Conservation (phyloP, 2,888 invertebrate genomes). For the Drosophila stalkeri region DNA sequence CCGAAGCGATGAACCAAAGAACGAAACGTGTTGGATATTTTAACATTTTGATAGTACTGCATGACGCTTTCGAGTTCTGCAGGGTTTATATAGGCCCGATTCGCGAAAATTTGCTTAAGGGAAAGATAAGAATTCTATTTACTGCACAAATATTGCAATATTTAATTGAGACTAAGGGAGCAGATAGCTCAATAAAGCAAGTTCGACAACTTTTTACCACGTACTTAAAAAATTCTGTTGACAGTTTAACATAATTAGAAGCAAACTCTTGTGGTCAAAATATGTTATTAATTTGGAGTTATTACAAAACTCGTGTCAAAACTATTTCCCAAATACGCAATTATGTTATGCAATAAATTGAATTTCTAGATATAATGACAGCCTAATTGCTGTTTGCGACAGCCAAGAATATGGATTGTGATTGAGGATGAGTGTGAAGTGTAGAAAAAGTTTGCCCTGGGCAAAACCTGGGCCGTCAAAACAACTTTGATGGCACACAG, state of each 20-base stretch:
- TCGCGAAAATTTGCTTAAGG: background rate
- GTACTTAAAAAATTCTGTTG: background rate
- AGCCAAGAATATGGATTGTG: slow-evolving; percentile 15
- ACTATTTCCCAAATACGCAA: background rate
- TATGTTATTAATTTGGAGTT: slow-evolving; percentile 11
- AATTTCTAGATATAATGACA: slow-evolving; percentile 27
- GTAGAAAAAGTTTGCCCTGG: slow-evolving; percentile 10
- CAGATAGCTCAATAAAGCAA: background rate
- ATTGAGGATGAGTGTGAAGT: slow-evolving; percentile 11
- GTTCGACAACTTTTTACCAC: background rate
- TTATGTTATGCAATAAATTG: slow-evolving; percentile 5
- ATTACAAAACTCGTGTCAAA: background rate
- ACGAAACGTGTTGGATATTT: background rate
- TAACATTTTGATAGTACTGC: background rate
- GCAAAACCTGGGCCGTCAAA: slow-evolving; percentile 23
- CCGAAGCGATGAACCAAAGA: background rate
- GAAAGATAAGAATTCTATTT: background rate
- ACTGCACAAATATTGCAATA: background rate
- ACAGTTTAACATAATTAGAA: background rate
- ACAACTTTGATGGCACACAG: slow-evolving; percentile 31
- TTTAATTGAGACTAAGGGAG: no score
- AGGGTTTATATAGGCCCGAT: background rate
- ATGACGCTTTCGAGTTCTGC: no score
- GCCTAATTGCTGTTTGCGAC: slow-evolving; percentile 31
- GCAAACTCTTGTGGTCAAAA: background rate